Conservation (phyloP, 2,797 vertebrate genomes). For the Pelochelys cantorii region DNA sequence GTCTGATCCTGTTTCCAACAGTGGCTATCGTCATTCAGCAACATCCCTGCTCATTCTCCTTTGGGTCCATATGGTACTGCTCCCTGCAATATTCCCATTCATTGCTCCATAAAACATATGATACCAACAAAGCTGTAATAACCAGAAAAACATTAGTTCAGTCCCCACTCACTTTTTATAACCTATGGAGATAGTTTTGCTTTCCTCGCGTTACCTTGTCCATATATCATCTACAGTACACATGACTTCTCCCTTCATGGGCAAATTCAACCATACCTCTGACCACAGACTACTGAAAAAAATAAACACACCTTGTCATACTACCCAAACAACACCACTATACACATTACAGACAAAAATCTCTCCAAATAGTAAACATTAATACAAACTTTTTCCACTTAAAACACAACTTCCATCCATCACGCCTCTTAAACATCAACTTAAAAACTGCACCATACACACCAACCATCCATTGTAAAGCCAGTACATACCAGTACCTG, state of each 20-base stretch:
- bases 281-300: background rate
- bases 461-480: background rate
- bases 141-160: background rate
- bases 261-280: background rate
- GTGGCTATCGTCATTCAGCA: background rate
- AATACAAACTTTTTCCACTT: background rate
- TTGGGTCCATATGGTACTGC: background rate
- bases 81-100: accelerated
- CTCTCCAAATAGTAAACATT: background rate
- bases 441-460: background rate
- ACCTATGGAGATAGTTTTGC: background rate
- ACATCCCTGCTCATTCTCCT: background rate
- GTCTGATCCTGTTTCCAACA: constrained; percentile 9
- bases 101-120: background rate
- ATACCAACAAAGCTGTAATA: background rate
- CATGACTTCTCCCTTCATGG: background rate
- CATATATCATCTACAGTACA: background rate
- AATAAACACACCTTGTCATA: background rate
- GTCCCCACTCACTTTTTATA: background rate
- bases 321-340: background rate
- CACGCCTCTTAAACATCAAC: background rate
- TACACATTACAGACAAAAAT: background rate
- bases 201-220: accelerated
- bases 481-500: background rate
- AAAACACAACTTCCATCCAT: background rate